Evolutionary conservation across 2,888 invertebrate genomes (phyloP).

Genomic region (Eubasilissa splendida): DNA sequence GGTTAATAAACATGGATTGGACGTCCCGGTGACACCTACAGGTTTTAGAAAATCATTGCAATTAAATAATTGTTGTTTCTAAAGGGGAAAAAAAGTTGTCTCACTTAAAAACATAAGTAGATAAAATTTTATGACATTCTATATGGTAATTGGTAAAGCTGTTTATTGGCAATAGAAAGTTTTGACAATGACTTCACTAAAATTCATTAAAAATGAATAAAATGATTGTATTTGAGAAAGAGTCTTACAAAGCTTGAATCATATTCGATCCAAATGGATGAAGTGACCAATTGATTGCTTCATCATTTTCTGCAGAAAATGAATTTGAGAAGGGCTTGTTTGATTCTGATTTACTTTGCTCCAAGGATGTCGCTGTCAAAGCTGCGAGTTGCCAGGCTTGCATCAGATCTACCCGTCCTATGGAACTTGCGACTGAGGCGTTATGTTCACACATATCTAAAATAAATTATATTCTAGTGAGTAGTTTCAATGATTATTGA

Average conservation of each 20-base stretch:
- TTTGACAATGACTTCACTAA: too few species aligned
- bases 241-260: slow-evolving; percentile 87
- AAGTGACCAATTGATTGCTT: slow-evolving; percentile 82
- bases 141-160: too few species aligned
- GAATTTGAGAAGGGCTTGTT: slow-evolving; percentile 9
- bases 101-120: too few species aligned
- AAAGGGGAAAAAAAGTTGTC: too few species aligned
- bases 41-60: too few species aligned
- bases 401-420: slow-evolving; percentile 85
- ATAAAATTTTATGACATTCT: too few species aligned
- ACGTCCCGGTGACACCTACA: too few species aligned
- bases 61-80: too few species aligned
- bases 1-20: too few species aligned
- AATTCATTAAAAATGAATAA: too few species aligned
- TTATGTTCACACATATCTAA: slow-evolving; percentile 86
- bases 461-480: slow-evolving; percentile 33
- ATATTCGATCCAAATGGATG: slow-evolving; percentile 91
- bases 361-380: slow-evolving; percentile 74
- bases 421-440: slow-evolving; percentile 81
- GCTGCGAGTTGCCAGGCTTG: slow-evolving; percentile 92
- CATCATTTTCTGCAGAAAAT: slow-evolving; percentile 68
- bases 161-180: too few species aligned
- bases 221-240: too few species aligned
- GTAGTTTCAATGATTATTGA: background rate
- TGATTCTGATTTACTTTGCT: slow-evolving; percentile 48